A percentile compares a stretch with the other conserved stretches of the same genome.
Evolutionary conservation across 1,140 invertebrate species (phyloP).

Genomic region (Hyphantria cunea): DNA sequence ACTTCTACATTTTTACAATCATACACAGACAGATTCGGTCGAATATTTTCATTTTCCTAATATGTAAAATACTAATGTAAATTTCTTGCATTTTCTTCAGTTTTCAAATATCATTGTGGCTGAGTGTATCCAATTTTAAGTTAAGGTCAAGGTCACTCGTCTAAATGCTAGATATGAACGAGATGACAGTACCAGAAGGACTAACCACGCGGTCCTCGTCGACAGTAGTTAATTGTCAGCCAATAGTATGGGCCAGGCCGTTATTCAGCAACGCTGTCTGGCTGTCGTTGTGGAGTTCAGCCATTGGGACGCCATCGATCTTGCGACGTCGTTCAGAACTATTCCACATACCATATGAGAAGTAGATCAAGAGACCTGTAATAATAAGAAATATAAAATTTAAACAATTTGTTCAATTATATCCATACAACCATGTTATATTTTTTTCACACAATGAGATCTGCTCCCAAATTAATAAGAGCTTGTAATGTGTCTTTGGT

Average conservation of each 20-base stretch:
- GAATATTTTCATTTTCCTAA: no score
- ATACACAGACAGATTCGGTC: no score
- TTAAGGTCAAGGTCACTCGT: background rate
- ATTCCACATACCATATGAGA: constrained; percentile 83
- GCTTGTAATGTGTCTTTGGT: no score
- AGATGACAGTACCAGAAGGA: constrained; percentile 55
- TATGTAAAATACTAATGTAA: no score
- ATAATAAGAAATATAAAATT: background rate
- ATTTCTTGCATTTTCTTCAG: no score
- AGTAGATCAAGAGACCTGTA: constrained; percentile 82
- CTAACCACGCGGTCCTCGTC: constrained; percentile 32
- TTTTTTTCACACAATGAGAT: no score
- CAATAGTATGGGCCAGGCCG: constrained; percentile 51
- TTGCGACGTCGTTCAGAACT: constrained; percentile 78
- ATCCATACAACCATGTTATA: no score
- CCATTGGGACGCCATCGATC: constrained; percentile 45
- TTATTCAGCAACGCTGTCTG: constrained; percentile 53
- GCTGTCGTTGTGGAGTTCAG: constrained; percentile 61
- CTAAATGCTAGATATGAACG: constrained; percentile 64
- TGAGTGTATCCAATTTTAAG: background rate
- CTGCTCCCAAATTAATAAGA: no score
- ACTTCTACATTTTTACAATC: no score
- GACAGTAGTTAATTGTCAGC: constrained; percentile 45
- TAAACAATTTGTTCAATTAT: background rate
- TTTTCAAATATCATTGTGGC: no score